Evolutionary conservation across 2,888 invertebrate species (phyloP), one percentile per base, ranked within the genome.

Genomic region (Leptinotarsa peninsularis): DNA sequence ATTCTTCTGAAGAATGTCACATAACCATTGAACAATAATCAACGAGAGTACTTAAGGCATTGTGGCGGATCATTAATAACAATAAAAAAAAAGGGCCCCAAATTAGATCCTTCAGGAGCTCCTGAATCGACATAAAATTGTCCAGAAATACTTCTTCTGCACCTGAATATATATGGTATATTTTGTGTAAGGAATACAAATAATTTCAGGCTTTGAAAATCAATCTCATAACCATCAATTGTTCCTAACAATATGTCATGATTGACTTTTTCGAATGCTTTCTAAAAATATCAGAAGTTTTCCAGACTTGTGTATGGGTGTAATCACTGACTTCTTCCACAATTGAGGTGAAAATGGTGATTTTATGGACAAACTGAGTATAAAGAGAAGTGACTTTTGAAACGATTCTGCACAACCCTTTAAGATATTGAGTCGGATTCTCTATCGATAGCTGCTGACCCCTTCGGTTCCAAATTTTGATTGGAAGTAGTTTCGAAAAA

Each of bases 241-340:
- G 1, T 50, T 50, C 17, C 14, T 5, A 27, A 60, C 66, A 66
- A 33, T 21, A 66, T 21, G 43, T 21, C 27, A 27, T 66, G 33
- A 66, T 66, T 66, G 5, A 66, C 63, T 23, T 23, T 18, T 17
- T 33, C 63, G 63, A 66, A 66, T 17, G 63, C 33, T 0, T 66
- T 66, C 23, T 7, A 27, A 66, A 66, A 66, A 66, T 66, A 27
- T 27, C 4, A 4, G 27, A 27, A 27, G 4, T 27, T 27, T 27
- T 27, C 27, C 2, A 27, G 4, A 27, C 27, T 27, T 27, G 4
- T 4, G 27, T 4, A 27, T 27, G 4, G 27, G 4, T 27, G 27
- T 27, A 27, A 27, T 4, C 27, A 27, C 27, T 27, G 23, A 27
- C 4, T 27, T 27, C 3, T 23, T 23, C 3, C 27, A 27, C 27